Base-by-base conservation (phyloP, 2,797 vertebrate genomes). In the Lophius americanus region DNA sequence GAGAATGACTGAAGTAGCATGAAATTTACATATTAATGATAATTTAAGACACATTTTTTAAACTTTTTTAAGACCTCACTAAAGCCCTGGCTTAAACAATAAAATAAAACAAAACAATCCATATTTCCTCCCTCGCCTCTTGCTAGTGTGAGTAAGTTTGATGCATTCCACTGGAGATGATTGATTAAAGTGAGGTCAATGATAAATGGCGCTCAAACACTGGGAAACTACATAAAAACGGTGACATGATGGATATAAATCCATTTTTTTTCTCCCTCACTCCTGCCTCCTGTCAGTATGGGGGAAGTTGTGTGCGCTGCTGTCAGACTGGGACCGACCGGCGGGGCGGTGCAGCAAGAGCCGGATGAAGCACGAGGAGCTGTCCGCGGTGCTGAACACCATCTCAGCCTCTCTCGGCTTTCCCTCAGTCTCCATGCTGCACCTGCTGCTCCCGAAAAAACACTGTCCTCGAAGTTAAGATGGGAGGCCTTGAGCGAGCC, bases 341-440 rank as follows among this genome's bases (percentile, higher is more conserved):
- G 57, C 69, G 81, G 76, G 85, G 81, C 79, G 84, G 86, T 71
- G 82, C 77, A 60, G 53, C 58, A 36, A 67, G 37, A 33, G 43
- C 57, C 3, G 58, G 23, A 46, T 39, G 46, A 44, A 43, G 41
- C 43, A 9, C 42, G 41, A 10, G 64, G 93, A 93, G 93, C 95
- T 95, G 93, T 85, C 92, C 93, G 80, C 81, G 95, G 94, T 96
- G 92, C 95, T 95, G 94, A 95, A 87, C 87, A 3, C 73, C 8
- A 11, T 75, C 39, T 23, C 51, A 3, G 52, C 55, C 64, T 23
- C 11, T 23, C 23, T 23, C 23, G 23, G 9, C 23, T n/a, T n/a
- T 14, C 47, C 32, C 23, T 14, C 67, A 43, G 68, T 73, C 56
- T 72, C 78, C 57, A 13, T 3, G 65, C 51, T 32, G 52, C 23